Base-by-base conservation (phyloP, 2,888 invertebrate species). In the Hartigia nigra region DNA sequence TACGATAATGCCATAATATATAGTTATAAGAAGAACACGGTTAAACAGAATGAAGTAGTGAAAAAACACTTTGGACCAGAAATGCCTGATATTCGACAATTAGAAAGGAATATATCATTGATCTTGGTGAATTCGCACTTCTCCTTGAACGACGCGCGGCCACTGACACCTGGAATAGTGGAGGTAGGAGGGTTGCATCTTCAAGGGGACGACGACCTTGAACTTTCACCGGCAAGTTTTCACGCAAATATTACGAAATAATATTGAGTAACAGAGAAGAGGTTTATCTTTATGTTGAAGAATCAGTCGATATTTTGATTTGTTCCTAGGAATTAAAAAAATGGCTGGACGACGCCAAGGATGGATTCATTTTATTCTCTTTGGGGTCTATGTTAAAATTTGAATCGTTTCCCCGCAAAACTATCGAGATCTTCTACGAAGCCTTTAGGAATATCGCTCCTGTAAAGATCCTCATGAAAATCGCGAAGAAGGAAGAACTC, bases 111-210 rank as follows among this genome's bases (percentile, higher is more conserved):
- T 78, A 82, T 90, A 82, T 77, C 84, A 34, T 35, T 91, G 14
- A 85, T 92, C 76, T 90, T 92, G 82, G 91, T 93, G 1, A 93
- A 93, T 82, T 92, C 92, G 34, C 93, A 93, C 86, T 93, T 92
- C 83, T 92, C 93, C 5, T 82, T 93, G 70, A 92, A 92, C 77
- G 93, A 93, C 0, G 90, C 92, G 0, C 92, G 92, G 74, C 90
- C 93, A 1, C 83, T 92, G 77, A 92, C 92, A 0, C 91, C 93
- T 1, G 91, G 92, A 79, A 90, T 93, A 23, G 86, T 93, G 39
- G 93, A 93, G 86, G 84, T 93, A 79, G 93, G 93, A 5, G 93
- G 93, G 2, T 86, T 93, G 80, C 93, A 93, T 37, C 74, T 74
- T 31, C 34, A 39, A 4, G 55, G 55, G 55, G 74, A 75, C 14